Evolutionary conservation across 2,888 invertebrate species (phyloP), one percentile per base, ranked within the genome.

Genomic region (Axea sp.): DNA sequence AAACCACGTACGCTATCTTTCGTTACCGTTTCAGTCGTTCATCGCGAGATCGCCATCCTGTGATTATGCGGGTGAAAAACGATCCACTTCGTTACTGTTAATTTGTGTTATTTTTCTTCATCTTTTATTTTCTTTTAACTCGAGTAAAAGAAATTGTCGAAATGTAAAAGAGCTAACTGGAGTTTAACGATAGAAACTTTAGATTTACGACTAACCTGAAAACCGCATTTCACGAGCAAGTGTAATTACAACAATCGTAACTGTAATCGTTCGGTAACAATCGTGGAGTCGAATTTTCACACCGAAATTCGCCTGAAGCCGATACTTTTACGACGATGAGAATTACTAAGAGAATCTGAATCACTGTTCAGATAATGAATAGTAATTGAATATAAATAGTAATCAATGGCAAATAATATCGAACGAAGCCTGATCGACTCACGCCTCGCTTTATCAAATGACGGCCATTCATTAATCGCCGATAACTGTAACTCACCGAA

Each of bases 11-110:
- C 14, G 22, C 68, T 80, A 79, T 81, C 78, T 80, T 79, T 80
- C 79, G 82, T 81, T 82, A 83, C 77, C 80, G 78, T 76, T 82
- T 79, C 81, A 79, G 82, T 81, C 81, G 83, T 76, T 80, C 82
- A 80, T 80, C 77, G 62, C 41, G 24, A 67, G 53, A 1, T 11
- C 49, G 51, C 24, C 41, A 47, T 51, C 47, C 19, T 39, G 41
- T 39, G 9, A 35, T 30, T 17, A 26, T n/a, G n/a, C n/a, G n/a
- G n/a, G n/a, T n/a, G n/a, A 39, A 35, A 33, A 43, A 51, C 22
- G 6, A 8, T 28, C 17, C 35, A 8, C 33, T 53, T 37, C 45
- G 22, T 33, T 43, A 28, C 12, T 11, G 8, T 9, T 8, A 11
- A 24, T 35, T 30, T 17, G n/a, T n/a, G n/a, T n/a, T n/a, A n/a